A percentile compares a stretch with the other conserved stretches of the same genome.
phyloP scores from a whole-genome alignment of 2,113 vertebrate genomes.

The Myanophis thanlyinensis region DNA sequence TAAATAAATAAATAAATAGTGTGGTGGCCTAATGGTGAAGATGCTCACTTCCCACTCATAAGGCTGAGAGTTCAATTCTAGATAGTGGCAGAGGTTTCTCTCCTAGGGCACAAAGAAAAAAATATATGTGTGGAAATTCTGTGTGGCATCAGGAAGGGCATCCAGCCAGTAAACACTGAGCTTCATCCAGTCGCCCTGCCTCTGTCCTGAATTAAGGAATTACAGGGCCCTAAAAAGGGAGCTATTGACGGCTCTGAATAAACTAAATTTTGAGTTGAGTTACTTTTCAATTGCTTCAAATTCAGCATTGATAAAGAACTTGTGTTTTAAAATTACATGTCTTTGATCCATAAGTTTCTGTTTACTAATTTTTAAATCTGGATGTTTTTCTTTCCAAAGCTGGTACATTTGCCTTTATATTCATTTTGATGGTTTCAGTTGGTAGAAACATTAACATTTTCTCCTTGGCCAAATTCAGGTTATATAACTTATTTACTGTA shows the following conservation, averaged over 20 bases:
- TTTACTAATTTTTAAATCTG: background rate
- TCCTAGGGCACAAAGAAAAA: background rate
- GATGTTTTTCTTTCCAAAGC: background rate
- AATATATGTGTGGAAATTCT: background rate
- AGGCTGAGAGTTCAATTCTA: background rate
- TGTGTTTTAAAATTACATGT: background rate
- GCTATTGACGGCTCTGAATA: too few species aligned
- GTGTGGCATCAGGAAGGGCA: background rate
- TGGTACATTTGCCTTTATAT: background rate
- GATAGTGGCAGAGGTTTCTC: background rate
- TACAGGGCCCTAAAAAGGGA: background rate
- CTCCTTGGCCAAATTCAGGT: background rate
- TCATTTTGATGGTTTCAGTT: background rate
- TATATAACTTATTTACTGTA: background rate
- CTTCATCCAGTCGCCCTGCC: background rate
- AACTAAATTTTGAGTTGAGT: too few species aligned
- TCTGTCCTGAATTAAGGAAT: background rate
- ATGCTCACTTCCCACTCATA: background rate
- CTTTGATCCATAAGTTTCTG: background rate
- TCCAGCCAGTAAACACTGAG: background rate
- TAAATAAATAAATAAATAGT: too few species aligned
- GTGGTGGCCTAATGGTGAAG: background rate
- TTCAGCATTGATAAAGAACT: too few species aligned
- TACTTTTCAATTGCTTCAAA: too few species aligned
- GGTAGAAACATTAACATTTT: background rate